Conservation (phyloP, 2,797 vertebrate genomes). For the Amblyopsis hoosieri region DNA sequence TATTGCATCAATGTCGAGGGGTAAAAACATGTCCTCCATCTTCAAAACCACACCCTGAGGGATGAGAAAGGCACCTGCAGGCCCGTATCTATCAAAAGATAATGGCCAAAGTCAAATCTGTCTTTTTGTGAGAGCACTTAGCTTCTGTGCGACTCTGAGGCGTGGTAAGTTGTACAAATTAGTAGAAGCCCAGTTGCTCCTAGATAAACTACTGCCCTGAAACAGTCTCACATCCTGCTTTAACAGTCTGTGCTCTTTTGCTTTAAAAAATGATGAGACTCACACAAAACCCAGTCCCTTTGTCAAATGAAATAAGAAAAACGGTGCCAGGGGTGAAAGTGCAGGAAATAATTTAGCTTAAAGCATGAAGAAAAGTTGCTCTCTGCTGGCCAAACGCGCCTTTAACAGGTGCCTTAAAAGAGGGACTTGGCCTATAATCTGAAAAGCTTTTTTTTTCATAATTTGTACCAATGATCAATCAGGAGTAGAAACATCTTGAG, state of each 20-base stretch:
- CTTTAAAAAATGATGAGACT: conserved; percentile 44
- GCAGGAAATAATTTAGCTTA: conserved; percentile 60
- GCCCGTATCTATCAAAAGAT: conserved; percentile 82
- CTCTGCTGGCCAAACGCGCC: conserved; percentile 62
- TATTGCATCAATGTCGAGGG: conserved; percentile 79
- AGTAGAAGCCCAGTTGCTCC: conserved; percentile 62
- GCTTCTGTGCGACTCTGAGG: conserved; percentile 62
- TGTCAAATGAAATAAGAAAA: conserved; percentile 46
- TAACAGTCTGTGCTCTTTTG: conserved; percentile 26
- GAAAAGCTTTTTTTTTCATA: conserved; percentile 74
- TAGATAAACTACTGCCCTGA: conserved; percentile 71
- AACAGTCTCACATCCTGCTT: conserved; percentile 55
- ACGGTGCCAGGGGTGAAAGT: conserved; percentile 54
- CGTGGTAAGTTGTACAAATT: conserved; percentile 79
- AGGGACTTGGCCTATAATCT: conserved; percentile 63
- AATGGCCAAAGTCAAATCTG: conserved; percentile 80
- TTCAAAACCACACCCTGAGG: conserved; percentile 73
- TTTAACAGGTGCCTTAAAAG: conserved; percentile 62
- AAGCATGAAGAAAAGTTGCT: conserved; percentile 59
- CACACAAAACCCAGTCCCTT: conserved; percentile 51
- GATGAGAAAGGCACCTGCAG: conserved; percentile 70
- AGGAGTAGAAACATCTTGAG: conserved; percentile 40
- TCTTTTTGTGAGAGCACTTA: conserved; percentile 76
- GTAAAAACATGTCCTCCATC: conserved; percentile 84
- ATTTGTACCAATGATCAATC: conserved; percentile 64